Evolutionary conservation across 53 echinoderm and acorn worm genomes (phyloP).

Genomic region (Holothuria scabra): DNA sequence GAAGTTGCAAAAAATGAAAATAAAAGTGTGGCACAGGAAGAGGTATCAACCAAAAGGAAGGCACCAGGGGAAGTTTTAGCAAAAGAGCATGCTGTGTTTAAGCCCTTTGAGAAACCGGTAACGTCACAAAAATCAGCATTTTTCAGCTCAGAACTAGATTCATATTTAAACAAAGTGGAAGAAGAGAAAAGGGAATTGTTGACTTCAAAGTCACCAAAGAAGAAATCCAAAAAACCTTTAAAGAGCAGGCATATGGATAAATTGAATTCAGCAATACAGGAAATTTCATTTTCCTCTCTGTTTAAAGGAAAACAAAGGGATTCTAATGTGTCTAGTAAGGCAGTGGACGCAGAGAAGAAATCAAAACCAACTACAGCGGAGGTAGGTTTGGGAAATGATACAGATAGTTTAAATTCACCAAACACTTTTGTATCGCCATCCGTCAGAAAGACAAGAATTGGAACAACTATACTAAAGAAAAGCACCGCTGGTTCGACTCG

Average conservation of each 20-base stretch:
- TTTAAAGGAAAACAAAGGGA: conserved; percentile 2
- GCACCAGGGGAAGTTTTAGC: conserved; percentile 27
- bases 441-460: conserved; percentile 14
- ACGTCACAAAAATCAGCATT: conserved; percentile 85
- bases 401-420: neutral
- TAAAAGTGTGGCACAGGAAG: neutral
- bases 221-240: neutral
- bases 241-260: conserved; percentile 31
- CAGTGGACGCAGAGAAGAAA: neutral
- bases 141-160: conserved; percentile 81
- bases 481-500: conserved; percentile 30
- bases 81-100: conserved; percentile 78
- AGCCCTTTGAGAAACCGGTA: conserved; percentile 84
- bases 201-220: conserved; percentile 1
- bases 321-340: neutral
- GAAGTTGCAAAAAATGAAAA: too few species aligned
- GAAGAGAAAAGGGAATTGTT: conserved; percentile 4
- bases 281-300: conserved; percentile 33
- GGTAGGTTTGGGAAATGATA: neutral
- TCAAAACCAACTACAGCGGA: neutral
- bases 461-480: conserved; percentile 15
- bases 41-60: conserved; percentile 24
- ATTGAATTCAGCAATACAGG: conserved; percentile 40
- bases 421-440: neutral
- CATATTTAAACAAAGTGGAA: conserved; percentile 66